Evolutionary conservation across 2,888 invertebrate species (phyloP).

Genomic region (Leptinotarsa rubiginosa): DNA sequence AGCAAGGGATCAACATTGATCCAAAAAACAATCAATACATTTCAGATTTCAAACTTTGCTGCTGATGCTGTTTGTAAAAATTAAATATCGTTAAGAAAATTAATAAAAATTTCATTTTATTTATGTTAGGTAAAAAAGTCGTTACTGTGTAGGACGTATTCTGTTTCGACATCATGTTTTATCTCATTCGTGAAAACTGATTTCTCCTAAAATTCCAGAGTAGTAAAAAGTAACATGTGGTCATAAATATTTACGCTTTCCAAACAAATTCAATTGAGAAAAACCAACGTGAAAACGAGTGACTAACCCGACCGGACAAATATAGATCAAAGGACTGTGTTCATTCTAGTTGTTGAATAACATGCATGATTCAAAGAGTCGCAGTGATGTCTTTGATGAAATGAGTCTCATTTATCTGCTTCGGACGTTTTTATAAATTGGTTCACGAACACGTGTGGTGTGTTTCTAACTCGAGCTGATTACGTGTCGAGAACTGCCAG

Average conservation of each 20-base stretch:
- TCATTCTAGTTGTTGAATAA: slow-evolving; percentile 28
- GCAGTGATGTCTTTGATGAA: slow-evolving; percentile 32
- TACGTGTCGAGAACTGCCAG: slow-evolving; percentile 22
- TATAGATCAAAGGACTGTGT: slow-evolving; percentile 33
- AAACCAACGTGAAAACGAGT: neutral
- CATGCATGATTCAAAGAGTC: slow-evolving; percentile 24
- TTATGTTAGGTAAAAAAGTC: neutral
- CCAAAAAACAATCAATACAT: no score
- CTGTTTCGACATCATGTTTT: neutral
- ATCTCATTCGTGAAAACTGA: neutral
- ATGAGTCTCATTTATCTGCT: slow-evolving; percentile 29
- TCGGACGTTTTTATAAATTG: slow-evolving; percentile 20
- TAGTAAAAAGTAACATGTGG: slow-evolving; percentile 11
- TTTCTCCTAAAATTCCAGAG: neutral
- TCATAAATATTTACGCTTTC: slow-evolving; percentile 5
- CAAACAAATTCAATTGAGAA: slow-evolving; percentile 12
- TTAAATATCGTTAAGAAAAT: no score
- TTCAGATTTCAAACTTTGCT: no score
- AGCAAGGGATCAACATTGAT: no score
- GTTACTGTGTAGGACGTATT: neutral
- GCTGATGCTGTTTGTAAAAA: no score
- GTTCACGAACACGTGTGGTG: slow-evolving; percentile 25
- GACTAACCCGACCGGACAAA: slow-evolving; percentile 15
- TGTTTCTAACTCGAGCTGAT: neutral
- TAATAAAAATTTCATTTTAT: no score